Conservation (phyloP, 2,113 vertebrate species). For the Zosterops japonicus region DNA sequence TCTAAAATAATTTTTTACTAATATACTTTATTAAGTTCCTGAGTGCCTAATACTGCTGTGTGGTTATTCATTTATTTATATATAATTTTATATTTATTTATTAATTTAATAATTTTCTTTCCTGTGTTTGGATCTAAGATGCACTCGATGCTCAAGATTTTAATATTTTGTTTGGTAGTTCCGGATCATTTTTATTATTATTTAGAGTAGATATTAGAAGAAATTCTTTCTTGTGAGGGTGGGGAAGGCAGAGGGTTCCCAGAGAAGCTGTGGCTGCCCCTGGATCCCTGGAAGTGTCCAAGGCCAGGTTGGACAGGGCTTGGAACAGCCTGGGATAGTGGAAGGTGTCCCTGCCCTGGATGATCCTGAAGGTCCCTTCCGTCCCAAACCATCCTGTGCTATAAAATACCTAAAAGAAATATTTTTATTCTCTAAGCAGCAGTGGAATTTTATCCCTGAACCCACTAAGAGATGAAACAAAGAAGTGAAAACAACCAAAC, state of each 20-base stretch:
- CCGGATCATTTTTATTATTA: background rate
- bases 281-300: background rate
- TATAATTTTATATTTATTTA: background rate
- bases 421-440: background rate
- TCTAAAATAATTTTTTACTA: background rate
- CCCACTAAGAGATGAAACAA: background rate
- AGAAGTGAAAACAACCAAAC: background rate
- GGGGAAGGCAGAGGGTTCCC: rapidly evolving
- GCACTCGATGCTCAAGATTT: background rate
- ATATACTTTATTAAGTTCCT: background rate
- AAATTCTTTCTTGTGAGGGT: background rate
- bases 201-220: background rate
- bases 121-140: background rate
- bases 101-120: background rate
- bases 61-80: background rate
- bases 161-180: background rate
- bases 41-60: background rate
- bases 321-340: rapidly evolving
- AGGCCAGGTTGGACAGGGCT: rapidly evolving
- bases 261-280: background rate
- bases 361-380: background rate
- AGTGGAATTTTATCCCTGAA: background rate
- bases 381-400: background rate
- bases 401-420: background rate
- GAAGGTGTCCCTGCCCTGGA: background rate